A percentile compares a stretch with the other conserved stretches of the same genome.
phyloP scores from a whole-genome alignment of 2,113 vertebrate genomes.

The Holacanthus passer region DNA sequence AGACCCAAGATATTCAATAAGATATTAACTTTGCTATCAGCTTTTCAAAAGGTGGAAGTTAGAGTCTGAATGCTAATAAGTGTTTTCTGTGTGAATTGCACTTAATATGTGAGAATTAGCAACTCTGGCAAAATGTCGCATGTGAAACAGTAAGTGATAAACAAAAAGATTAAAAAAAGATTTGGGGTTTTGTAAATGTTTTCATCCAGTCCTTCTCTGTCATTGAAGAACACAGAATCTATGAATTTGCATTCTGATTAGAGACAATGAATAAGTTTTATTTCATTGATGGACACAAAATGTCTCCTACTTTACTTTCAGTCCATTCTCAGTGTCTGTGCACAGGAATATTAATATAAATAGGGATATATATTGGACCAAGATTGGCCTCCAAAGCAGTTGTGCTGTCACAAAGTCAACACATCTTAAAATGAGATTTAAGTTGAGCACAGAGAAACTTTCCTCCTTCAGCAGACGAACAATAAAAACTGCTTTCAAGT shows the following conservation, averaged over 20 bases:
- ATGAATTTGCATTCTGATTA: not conserved
- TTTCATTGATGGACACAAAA: not conserved
- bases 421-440: not conserved
- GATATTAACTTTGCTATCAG: constrained; percentile 1
- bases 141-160: not conserved
- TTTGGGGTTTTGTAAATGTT: not conserved
- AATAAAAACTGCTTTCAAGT: not conserved
- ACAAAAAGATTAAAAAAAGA: not conserved
- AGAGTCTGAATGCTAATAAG: not conserved
- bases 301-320: not conserved
- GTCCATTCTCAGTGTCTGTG: not conserved
- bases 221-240: too few species aligned
- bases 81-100: not conserved
- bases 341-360: too few species aligned
- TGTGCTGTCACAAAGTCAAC: not conserved
- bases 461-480: not conserved
- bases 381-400: not conserved
- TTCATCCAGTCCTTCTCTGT: too few species aligned
- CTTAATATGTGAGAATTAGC: not conserved
- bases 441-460: not conserved
- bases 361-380: too few species aligned
- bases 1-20: constrained; percentile 9
- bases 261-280: too few species aligned
- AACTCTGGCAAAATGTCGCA: not conserved
- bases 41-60: constrained; percentile 20